Evolutionary conservation across 2,888 invertebrate species (phyloP).

Genomic region (Hymenopus coronatus): DNA sequence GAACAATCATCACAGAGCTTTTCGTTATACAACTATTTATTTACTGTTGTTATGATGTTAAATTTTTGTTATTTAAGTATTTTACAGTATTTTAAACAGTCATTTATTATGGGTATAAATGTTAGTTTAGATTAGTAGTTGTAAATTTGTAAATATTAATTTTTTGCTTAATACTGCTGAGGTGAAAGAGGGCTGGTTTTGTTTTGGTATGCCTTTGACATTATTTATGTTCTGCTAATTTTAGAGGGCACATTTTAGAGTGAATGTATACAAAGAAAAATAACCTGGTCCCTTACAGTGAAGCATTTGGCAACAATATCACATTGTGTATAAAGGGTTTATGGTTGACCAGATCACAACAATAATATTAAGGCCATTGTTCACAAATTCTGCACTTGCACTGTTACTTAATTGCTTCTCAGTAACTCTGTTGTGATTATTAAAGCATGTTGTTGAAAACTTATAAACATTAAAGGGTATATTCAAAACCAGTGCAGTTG

Average conservation of each 20-base stretch:
- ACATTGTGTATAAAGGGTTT: background rate
- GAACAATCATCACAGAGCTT: background rate
- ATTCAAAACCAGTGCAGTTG: background rate
- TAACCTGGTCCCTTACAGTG: background rate
- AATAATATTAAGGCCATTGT: background rate
- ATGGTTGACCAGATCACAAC: background rate
- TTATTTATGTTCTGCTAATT: background rate
- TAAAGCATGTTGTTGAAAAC: background rate
- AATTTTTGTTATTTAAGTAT: conserved; percentile 15
- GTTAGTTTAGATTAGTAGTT: background rate
- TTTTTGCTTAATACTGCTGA: background rate
- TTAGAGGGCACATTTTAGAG: background rate
- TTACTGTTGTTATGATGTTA: background rate
- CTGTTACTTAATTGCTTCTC: background rate
- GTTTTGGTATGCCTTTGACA: background rate
- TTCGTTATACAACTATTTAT: background rate
- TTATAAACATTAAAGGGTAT: background rate
- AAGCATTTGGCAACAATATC: conserved; percentile 17
- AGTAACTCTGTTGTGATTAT: background rate
- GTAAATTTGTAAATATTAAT: conserved; percentile 12
- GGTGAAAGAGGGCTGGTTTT: background rate
- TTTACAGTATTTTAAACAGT: conserved; percentile 21
- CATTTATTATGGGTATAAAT: conserved; percentile 9
- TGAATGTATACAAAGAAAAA: background rate
- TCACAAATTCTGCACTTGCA: background rate